A percentile compares a stretch with the other conserved stretches of the same genome.
These are phyloP conservation scores for Nanorana parkeri DNA, from an alignment of 2,113 vertebrate species.

Conservation along the genomic window DNA sequence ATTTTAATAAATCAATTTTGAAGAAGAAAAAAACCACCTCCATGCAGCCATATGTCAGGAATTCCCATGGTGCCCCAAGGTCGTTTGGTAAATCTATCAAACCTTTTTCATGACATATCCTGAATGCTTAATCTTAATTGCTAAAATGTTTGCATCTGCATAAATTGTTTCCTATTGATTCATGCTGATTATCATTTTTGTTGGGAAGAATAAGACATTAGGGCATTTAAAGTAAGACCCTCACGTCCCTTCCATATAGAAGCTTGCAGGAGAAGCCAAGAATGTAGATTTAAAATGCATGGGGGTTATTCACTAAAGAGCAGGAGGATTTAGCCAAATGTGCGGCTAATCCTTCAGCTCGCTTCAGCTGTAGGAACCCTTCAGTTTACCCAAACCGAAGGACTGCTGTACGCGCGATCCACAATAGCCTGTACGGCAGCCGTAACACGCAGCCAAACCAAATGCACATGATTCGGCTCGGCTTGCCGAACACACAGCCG, in stretches of 20 bases:
- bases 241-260: background rate
- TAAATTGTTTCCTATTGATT: slow-evolving; percentile 41
- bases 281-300: no score
- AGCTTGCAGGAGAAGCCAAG: no score
- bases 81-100: slow-evolving; percentile 40
- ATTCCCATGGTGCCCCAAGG: slow-evolving; percentile 2
- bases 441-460: no score
- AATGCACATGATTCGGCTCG: no score
- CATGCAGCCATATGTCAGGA: background rate
- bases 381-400: no score
- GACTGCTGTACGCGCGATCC: no score
- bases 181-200: slow-evolving; percentile 27
- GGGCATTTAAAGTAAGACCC: slow-evolving; percentile 20
- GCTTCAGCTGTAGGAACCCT: no score
- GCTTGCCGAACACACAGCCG: no score
- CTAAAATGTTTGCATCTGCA: slow-evolving; percentile 25
- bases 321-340: no score
- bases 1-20: slow-evolving; percentile 33
- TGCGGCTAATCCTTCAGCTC: no score
- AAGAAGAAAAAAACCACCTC: background rate
- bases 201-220: background rate
- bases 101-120: slow-evolving; percentile 21
- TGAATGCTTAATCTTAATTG: slow-evolving; percentile 27
- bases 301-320: no score
- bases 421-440: no score